Base-by-base conservation (phyloP, 2,888 invertebrate species). In the Steinernema carpocapsae region DNA sequence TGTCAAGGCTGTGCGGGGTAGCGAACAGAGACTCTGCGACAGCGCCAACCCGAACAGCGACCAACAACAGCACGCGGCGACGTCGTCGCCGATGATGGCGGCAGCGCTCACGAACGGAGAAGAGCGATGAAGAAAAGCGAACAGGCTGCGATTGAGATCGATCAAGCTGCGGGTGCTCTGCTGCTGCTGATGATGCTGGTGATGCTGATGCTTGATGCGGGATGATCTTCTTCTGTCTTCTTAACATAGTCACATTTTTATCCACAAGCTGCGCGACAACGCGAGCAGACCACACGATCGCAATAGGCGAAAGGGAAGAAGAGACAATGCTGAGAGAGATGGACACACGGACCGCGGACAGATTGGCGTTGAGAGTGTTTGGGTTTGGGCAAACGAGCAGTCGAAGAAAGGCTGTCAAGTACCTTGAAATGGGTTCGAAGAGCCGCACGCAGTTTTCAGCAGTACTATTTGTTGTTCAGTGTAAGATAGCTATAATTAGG, bases 101-200 rank as follows among this genome's bases (percentile, higher is more conserved):
- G 37, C 37, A 10, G 37, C 37, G 37, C 37, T 37, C 48, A 48
- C 48, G 48, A 48, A 48, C 48, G 48, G 48, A 19, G 48, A 19
- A 19, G 48, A 48, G 48, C 48, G 48, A n/a, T 4, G 26, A 64
- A n/a, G 10, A 32, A 26, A 22, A 26, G 26, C 64, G 64, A 64
- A 64, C 64, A 64, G 64, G 64, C 64, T 64, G 29, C 64, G 64
- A 64, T 64, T 64, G 64, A 32, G 64, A 64, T 64, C 64, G 64
- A 64, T 64, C 64, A 64, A 64, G 64, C 64, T 64, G 32, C 26
- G 64, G 37, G 37, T 37, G 37, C 3, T 3, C 37, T 37, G 37
- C 37, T 37, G 37, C 37, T 37, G 3, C 37, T 37, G 37, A 10
- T 37, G 37, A 17, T 32, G 32, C 6, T 64, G 64, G 32, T 64